phyloP scores from a whole-genome alignment of 2,113 vertebrate genomes.

The Gopherus flavomarginatus region DNA sequence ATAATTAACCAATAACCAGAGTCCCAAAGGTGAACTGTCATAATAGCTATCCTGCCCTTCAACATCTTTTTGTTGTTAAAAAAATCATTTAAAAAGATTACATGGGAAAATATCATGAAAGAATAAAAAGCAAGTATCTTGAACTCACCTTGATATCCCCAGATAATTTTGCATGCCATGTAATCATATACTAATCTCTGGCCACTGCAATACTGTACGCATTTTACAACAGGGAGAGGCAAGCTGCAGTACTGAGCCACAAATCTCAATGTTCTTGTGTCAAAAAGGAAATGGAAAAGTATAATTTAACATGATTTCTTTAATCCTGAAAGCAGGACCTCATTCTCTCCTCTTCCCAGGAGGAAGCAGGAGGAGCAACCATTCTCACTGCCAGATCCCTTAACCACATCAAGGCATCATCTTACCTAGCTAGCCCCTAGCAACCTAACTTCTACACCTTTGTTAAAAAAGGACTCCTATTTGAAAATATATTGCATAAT shows the following conservation, averaged over 20 bases:
- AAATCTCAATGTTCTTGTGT: not conserved
- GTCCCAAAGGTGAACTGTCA: rapidly evolving
- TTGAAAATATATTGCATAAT: not conserved
- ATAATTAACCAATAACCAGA: not conserved
- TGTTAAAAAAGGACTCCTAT: not conserved
- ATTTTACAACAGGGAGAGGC: not conserved
- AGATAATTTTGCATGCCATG: not conserved
- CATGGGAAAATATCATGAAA: not conserved
- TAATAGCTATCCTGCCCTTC: rapidly evolving
- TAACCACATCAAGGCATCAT: not conserved
- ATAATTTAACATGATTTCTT: not conserved
- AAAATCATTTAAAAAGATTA: not conserved
- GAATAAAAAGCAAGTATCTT: not conserved
- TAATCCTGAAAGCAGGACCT: not conserved
- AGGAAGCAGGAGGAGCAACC: not conserved
- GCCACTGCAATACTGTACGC: rapidly evolving
- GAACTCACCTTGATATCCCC: not conserved
- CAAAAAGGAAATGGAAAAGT: not conserved
- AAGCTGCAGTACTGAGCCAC: not conserved
- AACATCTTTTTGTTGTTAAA: not conserved
- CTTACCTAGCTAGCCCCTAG: not conserved
- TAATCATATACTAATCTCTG: not conserved
- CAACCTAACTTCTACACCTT: not conserved
- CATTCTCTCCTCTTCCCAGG: not conserved
- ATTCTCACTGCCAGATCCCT: not conserved